Evolutionary conservation across 2,888 invertebrate species (phyloP), one percentile per base, ranked within the genome.

Genomic region (Lamproptera curius): DNA sequence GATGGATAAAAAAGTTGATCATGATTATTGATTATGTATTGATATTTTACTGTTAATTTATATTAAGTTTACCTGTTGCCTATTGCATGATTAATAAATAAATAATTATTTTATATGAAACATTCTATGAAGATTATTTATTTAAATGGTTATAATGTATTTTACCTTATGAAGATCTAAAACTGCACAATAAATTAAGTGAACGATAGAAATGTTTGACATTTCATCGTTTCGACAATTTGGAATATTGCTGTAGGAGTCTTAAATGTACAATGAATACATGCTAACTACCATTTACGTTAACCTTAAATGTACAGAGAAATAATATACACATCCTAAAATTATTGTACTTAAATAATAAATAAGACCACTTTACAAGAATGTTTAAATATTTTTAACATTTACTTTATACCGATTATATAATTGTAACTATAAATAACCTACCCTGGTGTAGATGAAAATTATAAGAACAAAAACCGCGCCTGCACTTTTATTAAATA

Each of bases 221-320:
- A 80, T 65, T 64, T 57, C 56, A 56, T 51, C 43, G 42, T 46
- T 47, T 49, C 45, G 51, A 53, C 56, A 63, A 62, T 86, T 86
- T 85, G 86, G 86, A 86, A 86, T 86, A 85, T 67, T 68, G 86
- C 86, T 83, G 63, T 61, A 64, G 63, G 58, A 59, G 58, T 56
- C n/a, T 9, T 34, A 15, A 20, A 20, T 20, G 20, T 20, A 26
- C 15, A n/a, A 15, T 39, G 14, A 38, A 16, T 16, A n/a, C 15
- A 16, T 9, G n/a, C 9, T 31, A 17, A 36, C 16, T 44, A 36
- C 14, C 16, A 44, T 23, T n/a, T n/a, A n/a, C n/a, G n/a, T n/a
- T n/a, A n/a, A n/a, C n/a, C n/a, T n/a, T n/a, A n/a, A n/a, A n/a
- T 39, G 11, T 42, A 33, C 26, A 45, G 16, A 35, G 8, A 23